Conservation (phyloP, 1,140 invertebrate species). For the Brachionus sp. region DNA sequence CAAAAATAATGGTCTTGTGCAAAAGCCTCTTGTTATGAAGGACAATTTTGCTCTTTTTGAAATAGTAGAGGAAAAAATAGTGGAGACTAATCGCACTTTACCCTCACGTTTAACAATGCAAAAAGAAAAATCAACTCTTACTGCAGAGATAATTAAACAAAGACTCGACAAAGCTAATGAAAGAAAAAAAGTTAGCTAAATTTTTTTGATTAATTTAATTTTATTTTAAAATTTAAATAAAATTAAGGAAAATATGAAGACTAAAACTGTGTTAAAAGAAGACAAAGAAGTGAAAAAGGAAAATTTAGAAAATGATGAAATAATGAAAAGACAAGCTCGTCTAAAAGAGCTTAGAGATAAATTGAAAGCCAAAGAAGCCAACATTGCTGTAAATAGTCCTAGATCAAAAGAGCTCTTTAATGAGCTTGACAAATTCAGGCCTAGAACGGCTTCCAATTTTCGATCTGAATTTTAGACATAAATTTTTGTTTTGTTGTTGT, state of each 20-base stretch:
- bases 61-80: slow-evolving; percentile 3
- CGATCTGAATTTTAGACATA: slow-evolving; percentile 6
- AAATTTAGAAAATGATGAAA: neutral
- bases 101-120: neutral
- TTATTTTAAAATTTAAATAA: neutral
- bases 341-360: slow-evolving; percentile 10
- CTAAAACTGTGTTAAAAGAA: neutral
- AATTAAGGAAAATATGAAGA: neutral
- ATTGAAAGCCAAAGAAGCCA: neutral
- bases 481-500: neutral
- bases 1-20: slow-evolving; percentile 9
- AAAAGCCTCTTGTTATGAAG: neutral
- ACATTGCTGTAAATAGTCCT: neutral
- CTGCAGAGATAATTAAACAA: neutral
- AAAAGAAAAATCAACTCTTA: neutral
- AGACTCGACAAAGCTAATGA: neutral
- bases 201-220: neutral
- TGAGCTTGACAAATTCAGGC: slow-evolving; percentile 27
- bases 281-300: neutral
- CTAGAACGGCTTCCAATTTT: slow-evolving; percentile 18
- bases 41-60: slow-evolving; percentile 3
- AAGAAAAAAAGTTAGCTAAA: neutral
- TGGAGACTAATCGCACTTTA: neutral
- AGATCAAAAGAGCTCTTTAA: neutral
- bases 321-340: neutral